Conservation (phyloP, 1,140 invertebrate genomes). For the Macrobrachium nipponense region DNA sequence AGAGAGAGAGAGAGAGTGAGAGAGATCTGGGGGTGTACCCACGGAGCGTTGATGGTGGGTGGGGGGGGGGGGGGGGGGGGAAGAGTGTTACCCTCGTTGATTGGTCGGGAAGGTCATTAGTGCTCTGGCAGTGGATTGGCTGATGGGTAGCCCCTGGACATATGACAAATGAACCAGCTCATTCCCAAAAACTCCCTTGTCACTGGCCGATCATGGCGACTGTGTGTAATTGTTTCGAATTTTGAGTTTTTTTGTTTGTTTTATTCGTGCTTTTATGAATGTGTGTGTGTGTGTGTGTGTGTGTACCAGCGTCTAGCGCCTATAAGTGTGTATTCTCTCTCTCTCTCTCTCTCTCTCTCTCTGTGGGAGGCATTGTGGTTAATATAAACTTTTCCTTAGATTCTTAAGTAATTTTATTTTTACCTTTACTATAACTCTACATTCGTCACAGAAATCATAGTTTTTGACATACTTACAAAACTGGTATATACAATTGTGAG, state of each 20-base stretch:
- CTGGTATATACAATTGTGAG: too few relatives aligned
- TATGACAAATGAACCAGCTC: constrained; percentile 52
- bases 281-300: neutral
- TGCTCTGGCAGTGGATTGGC: constrained; percentile 46
- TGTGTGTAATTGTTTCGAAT: constrained; percentile 48
- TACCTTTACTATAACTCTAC: too few relatives aligned
- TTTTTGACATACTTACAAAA: too few relatives aligned
- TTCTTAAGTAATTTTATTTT: too few relatives aligned
- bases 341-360: too few relatives aligned
- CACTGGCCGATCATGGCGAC: constrained; percentile 45
- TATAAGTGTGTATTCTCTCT: too few relatives aligned
- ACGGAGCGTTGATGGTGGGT: too few relatives aligned
- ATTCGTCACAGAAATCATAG: too few relatives aligned
- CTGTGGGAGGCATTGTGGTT: neutral
- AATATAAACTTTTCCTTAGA: too few relatives aligned
- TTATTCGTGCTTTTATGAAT: neutral
- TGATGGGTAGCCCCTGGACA: constrained; percentile 5
- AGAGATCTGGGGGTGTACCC: neutral
- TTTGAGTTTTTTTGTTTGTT: neutral
- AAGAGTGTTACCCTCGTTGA: constrained; percentile 36
- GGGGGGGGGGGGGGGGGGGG: neutral
- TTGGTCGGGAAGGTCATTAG: constrained; percentile 52
- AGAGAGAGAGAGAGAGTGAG: constrained; percentile 25
- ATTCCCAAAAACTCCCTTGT: constrained; percentile 37
- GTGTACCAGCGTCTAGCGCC: too few relatives aligned